Evolutionary conservation across 1,140 invertebrate species (phyloP), one percentile per base, ranked within the genome.

Genomic region (Trachymyrmex cornetzi): DNA sequence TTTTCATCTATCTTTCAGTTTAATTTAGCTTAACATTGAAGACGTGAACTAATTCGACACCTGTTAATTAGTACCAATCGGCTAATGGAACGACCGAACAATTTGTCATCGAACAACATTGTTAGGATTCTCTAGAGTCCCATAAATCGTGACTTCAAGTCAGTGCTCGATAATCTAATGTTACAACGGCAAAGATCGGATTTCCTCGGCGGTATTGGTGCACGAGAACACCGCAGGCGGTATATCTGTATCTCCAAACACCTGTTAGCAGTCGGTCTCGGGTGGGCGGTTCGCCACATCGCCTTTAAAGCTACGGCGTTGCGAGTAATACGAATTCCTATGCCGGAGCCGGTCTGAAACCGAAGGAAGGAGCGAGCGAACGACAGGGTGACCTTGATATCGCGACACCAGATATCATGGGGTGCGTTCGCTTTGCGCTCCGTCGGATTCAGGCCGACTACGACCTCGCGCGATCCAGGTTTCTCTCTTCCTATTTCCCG

Each of bases 241-340:
- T 94, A 95, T 94, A 94, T 89, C 93, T 95, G 94, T 95, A 95
- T 94, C 89, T 92, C 74, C 90, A 89, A 92, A 94, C 94, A 95
- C 94, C 94, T 95, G 94, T 95, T 95, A 95, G 92, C 94, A 89
- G 89, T 89, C 69, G 87, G 80, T 91, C 80, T 90, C 77, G 90
- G 89, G 89, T 89, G 89, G 74, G 69, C 64, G 74, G 77, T 63
- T 87, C 59, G 86, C 66, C 57, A 89, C 88, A 91, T 93, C 87
- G 79, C 74, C 87, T 92, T 91, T 92, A 92, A 93, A 92, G 71
- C 64, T 44, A 55, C 71, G 66, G 30, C 59, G 48, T 75, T 27
- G 50, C 48, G 63, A 74, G 48, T 9, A 50, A 16, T 53, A 27
- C 38, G 72, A 85, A 80, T 85, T 85, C 84, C 61, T 66, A 34